These are phyloP conservation scores for Paratrypauchen microcephalus DNA, from an alignment of 2,797 vertebrate genomes.

Conservation along the genomic window DNA sequence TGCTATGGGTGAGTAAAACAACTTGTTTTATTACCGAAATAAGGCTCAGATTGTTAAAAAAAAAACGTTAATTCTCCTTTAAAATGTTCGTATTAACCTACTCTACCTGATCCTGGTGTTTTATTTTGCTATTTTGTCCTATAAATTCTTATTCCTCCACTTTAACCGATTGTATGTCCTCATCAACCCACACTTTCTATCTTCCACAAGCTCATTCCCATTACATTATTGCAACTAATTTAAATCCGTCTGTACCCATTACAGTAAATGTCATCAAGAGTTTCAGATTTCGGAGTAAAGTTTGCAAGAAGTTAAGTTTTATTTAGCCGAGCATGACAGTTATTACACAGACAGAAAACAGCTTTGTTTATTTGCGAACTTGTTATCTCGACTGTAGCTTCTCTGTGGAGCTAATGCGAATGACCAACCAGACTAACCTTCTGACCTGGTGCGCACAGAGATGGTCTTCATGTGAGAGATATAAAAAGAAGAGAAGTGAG, in stretches of 20 bases:
- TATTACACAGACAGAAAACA: neutral
- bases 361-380: neutral
- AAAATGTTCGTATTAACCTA: too few relatives aligned
- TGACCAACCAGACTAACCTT: slow-evolving; percentile 11
- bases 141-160: too few relatives aligned
- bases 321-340: slow-evolving; percentile 21
- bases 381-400: neutral
- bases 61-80: too few relatives aligned
- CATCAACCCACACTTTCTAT: neutral
- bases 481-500: slow-evolving; percentile 5
- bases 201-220: neutral
- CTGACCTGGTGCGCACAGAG: slow-evolving; percentile 30
- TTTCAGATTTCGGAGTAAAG: slow-evolving; percentile 17
- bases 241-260: slow-evolving; percentile 32
- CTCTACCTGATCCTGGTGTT: too few relatives aligned
- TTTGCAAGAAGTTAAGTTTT: slow-evolving; percentile 19
- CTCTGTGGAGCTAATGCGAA: neutral
- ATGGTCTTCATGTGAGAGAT: neutral
- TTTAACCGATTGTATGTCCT: too few relatives aligned
- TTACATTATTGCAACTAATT: slow-evolving; percentile 26
- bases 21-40: too few relatives aligned
- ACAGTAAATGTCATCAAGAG: slow-evolving; percentile 40
- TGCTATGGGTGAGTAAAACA: too few relatives aligned
- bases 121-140: too few relatives aligned
- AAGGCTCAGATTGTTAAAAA: too few relatives aligned